Percentiles rank a stretch among this genome's conserved stretches.
phyloP scores from a whole-genome alignment of 2,797 vertebrate species.

The Molothrus aeneus region DNA sequence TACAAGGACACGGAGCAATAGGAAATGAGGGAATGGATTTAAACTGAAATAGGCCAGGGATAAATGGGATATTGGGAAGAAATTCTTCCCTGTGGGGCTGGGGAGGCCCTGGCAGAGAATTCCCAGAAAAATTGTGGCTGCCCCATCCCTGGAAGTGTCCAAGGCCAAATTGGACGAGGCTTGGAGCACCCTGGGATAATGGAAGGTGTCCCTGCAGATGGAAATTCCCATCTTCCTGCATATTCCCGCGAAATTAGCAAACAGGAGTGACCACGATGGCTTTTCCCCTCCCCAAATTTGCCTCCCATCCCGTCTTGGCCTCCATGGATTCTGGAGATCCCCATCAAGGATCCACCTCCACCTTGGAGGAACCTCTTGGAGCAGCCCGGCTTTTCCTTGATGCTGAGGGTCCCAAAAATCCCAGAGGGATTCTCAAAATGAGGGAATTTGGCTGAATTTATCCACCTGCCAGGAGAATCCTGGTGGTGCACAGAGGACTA shows the following conservation, averaged over 20 bases:
- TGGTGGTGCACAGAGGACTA: not conserved
- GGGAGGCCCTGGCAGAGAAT: not conserved
- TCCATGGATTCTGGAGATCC: not conserved
- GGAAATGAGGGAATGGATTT: not conserved
- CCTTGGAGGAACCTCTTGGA: not conserved
- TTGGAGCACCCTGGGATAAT: not conserved
- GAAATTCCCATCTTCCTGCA: not conserved
- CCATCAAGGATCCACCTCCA: not conserved
- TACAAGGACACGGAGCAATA: fast-evolving
- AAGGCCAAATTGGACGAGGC: fast-evolving
- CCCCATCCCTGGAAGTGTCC: not conserved
- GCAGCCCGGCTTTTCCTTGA: not conserved
- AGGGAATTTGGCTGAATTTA: not conserved
- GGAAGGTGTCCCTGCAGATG: not conserved
- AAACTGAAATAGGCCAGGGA: not conserved
- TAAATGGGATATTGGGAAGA: not conserved
- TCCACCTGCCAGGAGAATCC: not conserved
- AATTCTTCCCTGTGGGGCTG: not conserved
- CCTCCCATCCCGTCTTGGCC: not conserved
- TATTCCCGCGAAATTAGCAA: not conserved
- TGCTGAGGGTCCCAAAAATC: not conserved
- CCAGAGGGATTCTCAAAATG: not conserved
- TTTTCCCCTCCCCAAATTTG: not conserved
- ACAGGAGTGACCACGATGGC: fast-evolving
- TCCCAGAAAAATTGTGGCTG: not conserved